Conservation (phyloP, 2,113 vertebrate genomes). For the Oceanodroma tethys region DNA sequence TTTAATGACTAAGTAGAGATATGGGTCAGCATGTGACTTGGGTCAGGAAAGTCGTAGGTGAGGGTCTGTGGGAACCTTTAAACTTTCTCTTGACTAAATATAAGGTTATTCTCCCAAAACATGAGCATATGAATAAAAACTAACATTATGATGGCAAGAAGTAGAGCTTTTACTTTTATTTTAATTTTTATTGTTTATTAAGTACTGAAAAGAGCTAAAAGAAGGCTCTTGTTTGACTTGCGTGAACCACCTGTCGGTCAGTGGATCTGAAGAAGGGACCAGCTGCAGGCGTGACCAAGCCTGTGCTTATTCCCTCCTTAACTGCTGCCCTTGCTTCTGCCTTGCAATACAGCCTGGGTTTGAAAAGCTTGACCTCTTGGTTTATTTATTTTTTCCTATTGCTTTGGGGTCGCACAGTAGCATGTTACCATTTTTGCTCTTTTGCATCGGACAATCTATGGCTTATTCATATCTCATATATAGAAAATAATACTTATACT, state of each 20-base stretch:
- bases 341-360: no score
- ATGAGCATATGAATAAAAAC: accelerated
- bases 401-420: not conserved
- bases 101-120: not conserved
- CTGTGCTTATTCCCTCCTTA: not conserved
- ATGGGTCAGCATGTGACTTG: accelerated
- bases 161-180: not conserved
- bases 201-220: not conserved
- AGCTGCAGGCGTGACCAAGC: not conserved
- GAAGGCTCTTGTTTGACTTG: not conserved
- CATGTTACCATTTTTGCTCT: not conserved
- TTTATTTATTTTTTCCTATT: not conserved
- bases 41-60: not conserved
- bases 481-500: not conserved
- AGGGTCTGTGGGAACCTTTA: not conserved
- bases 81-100: not conserved
- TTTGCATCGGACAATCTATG: not conserved
- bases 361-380: not conserved
- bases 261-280: not conserved
- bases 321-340: not conserved
- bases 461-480: not conserved
- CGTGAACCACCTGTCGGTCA: accelerated
- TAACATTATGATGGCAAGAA: not conserved
- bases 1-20: not conserved
- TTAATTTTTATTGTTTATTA: not conserved